A percentile compares a stretch with the other conserved stretches of the same genome.
phyloP scores from a whole-genome alignment of 2,888 invertebrate species.

The Lamproptera curius region DNA sequence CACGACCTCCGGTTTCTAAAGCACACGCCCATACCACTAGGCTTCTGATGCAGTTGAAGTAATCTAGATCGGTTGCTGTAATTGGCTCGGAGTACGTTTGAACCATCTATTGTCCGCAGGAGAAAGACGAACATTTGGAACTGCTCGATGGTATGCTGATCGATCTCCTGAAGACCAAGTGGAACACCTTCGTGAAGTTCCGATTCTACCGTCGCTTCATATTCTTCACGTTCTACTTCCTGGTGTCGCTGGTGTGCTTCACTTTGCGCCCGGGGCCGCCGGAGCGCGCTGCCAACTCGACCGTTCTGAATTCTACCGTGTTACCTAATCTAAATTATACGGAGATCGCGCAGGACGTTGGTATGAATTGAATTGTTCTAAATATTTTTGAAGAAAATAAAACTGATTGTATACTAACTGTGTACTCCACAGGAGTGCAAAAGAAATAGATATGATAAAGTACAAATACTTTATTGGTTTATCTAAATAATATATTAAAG shows the following conservation, averaged over 20 bases:
- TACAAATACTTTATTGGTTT: too few species aligned
- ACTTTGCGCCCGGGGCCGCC: slow-evolving; percentile 93
- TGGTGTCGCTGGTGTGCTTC: slow-evolving; percentile 92
- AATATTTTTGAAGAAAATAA: too few species aligned
- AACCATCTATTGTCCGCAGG: slow-evolving; percentile 82
- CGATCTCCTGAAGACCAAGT: slow-evolving; percentile 96
- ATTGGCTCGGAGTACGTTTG: too few species aligned
- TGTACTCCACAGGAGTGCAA: too few species aligned
- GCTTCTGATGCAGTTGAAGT: too few species aligned
- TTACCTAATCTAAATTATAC: slow-evolving; percentile 50
- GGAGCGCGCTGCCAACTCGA: slow-evolving; percentile 52
- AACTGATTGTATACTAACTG: too few species aligned
- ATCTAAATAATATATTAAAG: too few species aligned
- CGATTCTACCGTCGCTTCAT: slow-evolving; percentile 96
- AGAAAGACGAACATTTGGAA: slow-evolving; percentile 95
- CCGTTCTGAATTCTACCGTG: slow-evolving; percentile 51
- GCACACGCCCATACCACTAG: too few species aligned
- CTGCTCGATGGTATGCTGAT: slow-evolving; percentile 96
- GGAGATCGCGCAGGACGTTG: slow-evolving; percentile 46
- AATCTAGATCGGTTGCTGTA: too few species aligned
- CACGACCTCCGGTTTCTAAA: too few species aligned
- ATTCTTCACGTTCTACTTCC: slow-evolving; percentile 93
- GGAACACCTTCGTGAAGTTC: slow-evolving; percentile 97
- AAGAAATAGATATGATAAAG: too few species aligned
- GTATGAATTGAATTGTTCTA: slow-evolving; percentile 41